Evolutionary conservation across 2,113 vertebrate genomes (phyloP).

Genomic region (Salvelinus fontinalis): DNA sequence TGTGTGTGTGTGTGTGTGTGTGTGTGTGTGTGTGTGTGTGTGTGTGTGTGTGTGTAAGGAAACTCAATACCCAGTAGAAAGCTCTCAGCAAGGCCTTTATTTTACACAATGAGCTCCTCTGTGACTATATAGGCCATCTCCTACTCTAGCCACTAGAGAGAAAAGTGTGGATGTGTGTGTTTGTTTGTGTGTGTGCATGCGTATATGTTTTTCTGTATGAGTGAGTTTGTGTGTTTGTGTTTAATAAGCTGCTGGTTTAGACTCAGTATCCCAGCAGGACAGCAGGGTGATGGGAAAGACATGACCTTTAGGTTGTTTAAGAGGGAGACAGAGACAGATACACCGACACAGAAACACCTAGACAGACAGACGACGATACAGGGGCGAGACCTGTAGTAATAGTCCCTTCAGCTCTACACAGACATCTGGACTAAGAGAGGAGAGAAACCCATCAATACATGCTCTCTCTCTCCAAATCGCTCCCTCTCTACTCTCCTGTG

Average conservation of each 20-base stretch:
- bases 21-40: background rate
- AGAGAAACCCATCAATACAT: background rate
- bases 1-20: slow-evolving; percentile 10
- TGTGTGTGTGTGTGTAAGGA: background rate
- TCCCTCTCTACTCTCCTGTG: background rate
- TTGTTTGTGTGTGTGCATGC: background rate
- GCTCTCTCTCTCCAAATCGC: background rate
- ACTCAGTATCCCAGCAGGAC: slow-evolving; percentile 1
- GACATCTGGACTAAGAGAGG: background rate
- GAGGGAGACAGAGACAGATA: background rate
- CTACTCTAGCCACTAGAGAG: background rate
- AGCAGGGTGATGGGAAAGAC: slow-evolving; percentile 15
- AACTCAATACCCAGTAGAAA: slow-evolving; percentile 47
- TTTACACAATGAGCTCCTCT: slow-evolving; percentile 37
- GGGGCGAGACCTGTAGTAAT: too few relatives aligned
- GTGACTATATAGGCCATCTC: slow-evolving; percentile 32
- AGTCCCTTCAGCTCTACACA: background rate
- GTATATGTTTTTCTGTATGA: background rate
- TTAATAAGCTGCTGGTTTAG: too few relatives aligned
- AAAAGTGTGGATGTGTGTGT: background rate
- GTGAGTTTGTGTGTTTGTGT: too few relatives aligned
- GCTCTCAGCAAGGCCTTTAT: slow-evolving; percentile 31
- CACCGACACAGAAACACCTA: background rate
- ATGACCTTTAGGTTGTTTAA: slow-evolving; percentile 28
- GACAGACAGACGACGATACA: background rate